Evolutionary conservation across 2,888 invertebrate species (phyloP).

Genomic region (Pheosia gnoma): DNA sequence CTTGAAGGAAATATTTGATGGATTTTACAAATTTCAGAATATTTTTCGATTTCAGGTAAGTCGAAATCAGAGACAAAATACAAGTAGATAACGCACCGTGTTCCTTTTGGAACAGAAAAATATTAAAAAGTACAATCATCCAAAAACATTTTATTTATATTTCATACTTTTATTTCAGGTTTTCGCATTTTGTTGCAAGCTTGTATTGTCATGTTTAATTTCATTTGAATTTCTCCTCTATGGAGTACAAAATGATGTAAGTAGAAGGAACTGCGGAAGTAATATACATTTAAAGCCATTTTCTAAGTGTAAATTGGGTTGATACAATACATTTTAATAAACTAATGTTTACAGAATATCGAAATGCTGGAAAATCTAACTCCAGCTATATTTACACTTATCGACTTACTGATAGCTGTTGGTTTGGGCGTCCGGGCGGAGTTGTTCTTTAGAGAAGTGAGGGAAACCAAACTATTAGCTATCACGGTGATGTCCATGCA

Average conservation of each 20-base stretch:
- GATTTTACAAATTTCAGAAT: constrained; percentile 45
- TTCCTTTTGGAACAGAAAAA: too few species aligned
- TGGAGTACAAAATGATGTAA: constrained; percentile 52
- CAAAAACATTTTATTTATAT: too few species aligned
- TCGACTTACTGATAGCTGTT: constrained; percentile 42
- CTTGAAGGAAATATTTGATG: constrained; percentile 47
- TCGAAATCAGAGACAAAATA: too few species aligned
- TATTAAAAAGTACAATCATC: too few species aligned
- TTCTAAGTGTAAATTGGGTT: too few species aligned
- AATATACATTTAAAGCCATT: too few species aligned
- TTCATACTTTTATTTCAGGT: constrained; percentile 42
- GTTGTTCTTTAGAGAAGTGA: constrained; percentile 54
- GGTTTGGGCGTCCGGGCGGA: constrained; percentile 54
- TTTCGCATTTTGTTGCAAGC: constrained; percentile 49
- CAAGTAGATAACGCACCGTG: too few species aligned
- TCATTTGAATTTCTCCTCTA: constrained; percentile 51
- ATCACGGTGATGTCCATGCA: constrained; percentile 55
- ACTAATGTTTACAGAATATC: constrained; percentile 19
- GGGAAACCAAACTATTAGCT: constrained; percentile 55
- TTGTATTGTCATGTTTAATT: constrained; percentile 45
- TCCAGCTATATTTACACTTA: constrained; percentile 32
- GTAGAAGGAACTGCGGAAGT: constrained; percentile 17
- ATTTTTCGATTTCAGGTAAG: constrained; percentile 53
- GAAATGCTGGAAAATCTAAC: constrained; percentile 33
- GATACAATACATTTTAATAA: too few species aligned